Percentiles rank a stretch among this genome's conserved stretches.
Conservation (phyloP, 1,140 invertebrate species). For the Neodiprion virginianus region DNA sequence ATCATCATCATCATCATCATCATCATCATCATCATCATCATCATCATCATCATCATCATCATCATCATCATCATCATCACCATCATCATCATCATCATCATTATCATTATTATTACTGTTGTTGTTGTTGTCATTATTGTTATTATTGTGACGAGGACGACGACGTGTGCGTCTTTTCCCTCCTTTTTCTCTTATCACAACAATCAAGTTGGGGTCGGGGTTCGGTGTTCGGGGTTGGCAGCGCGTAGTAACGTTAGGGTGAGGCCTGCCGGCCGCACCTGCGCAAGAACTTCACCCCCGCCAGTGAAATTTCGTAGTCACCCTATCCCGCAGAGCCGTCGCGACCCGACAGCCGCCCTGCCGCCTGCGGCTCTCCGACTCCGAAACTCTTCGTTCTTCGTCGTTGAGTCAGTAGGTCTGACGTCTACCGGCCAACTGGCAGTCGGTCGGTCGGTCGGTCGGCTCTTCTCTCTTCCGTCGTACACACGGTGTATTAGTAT, state of each 20-base stretch:
- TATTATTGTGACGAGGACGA: too few species aligned
- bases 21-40: too few species aligned
- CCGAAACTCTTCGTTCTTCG: neutral
- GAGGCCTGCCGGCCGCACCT: neutral
- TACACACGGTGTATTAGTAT: too few species aligned
- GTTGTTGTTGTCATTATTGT: too few species aligned
- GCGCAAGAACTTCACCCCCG: neutral
- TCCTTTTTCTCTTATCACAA: slow-evolving; percentile 1
- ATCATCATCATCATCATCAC: too few species aligned
- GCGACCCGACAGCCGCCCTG: neutral
- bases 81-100: too few species aligned
- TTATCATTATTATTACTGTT: too few species aligned
- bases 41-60: too few species aligned
- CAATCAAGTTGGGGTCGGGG: neutral
- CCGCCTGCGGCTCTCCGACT: neutral
- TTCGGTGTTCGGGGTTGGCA: slow-evolving; percentile 1
- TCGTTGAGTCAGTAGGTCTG: slow-evolving; percentile 5
- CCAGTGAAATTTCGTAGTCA: neutral
- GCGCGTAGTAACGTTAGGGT: neutral
- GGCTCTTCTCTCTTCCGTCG: too few species aligned
- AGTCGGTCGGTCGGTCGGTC: neutral
- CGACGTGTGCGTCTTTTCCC: neutral
- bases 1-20: too few species aligned
- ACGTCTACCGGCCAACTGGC: slow-evolving; percentile 1
- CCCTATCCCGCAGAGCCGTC: neutral